Conservation (phyloP, 1,140 invertebrate genomes). For the Spodoptera frugiperda region DNA sequence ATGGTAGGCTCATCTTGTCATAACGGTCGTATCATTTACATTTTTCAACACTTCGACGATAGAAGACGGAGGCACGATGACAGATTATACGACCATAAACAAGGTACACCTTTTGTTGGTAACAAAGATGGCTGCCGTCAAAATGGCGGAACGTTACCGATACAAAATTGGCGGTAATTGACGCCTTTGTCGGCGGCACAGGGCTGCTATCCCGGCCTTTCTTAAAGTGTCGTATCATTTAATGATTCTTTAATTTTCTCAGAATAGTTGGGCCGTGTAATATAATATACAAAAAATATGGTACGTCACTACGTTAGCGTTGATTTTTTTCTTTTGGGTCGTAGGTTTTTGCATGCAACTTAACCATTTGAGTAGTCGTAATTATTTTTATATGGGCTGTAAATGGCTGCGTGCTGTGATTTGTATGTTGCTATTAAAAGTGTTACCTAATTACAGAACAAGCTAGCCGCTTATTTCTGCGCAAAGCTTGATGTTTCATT, state of each 20-base stretch:
- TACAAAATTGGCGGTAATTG: constrained; percentile 50
- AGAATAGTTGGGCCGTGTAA: constrained; percentile 10
- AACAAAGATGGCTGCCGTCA: constrained; percentile 43
- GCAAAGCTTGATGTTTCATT: too few relatives aligned
- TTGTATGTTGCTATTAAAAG: background rate
- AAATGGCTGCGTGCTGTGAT: constrained; percentile 1
- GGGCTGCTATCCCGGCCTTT: constrained; percentile 36
- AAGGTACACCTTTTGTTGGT: constrained; percentile 44
- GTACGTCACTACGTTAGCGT: background rate
- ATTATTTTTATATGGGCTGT: background rate
- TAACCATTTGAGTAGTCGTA: background rate
- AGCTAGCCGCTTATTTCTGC: background rate
- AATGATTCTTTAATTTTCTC: constrained; percentile 29
- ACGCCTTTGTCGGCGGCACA: constrained; percentile 40
- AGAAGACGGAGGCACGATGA: constrained; percentile 32
- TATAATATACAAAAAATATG: constrained; percentile 1
- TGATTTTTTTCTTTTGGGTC: background rate
- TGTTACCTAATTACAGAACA: background rate
- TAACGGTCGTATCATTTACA: constrained; percentile 28
- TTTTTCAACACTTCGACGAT: constrained; percentile 28
- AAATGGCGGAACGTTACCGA: constrained; percentile 45
- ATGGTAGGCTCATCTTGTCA: background rate
- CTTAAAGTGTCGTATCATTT: constrained; percentile 31
- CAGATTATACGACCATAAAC: constrained; percentile 40
- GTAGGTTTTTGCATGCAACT: constrained; percentile 1